A percentile compares a stretch with the other conserved stretches of the same genome.
Conservation (phyloP, 2,797 vertebrate genomes). For the Pipistrellus pipistrellus region DNA sequence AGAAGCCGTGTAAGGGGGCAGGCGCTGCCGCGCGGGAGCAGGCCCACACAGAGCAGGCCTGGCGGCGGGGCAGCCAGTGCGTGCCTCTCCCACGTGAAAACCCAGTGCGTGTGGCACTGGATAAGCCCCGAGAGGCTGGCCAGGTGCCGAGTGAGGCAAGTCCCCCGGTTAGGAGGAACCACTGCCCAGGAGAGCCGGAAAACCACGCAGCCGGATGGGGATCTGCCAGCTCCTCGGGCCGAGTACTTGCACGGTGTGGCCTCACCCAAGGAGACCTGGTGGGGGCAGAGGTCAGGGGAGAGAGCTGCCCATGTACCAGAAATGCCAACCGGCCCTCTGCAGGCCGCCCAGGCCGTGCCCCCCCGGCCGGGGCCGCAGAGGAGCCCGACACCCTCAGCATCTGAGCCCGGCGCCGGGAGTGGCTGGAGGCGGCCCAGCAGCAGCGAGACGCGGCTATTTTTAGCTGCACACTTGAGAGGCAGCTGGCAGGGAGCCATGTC, state of each 20-base stretch:
- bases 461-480: constrained; percentile 59
- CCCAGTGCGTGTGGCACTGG: fast-evolving
- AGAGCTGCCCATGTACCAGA: not conserved
- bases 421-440: constrained; percentile 2
- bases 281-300: not conserved
- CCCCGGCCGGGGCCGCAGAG: not conserved
- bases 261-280: fast-evolving
- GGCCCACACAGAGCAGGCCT: too few relatives aligned
- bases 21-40: fast-evolving
- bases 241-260: not conserved
- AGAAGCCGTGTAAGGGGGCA: fast-evolving
- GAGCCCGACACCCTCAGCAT: not conserved
- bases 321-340: not conserved
- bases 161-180: not conserved
- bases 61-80: too few relatives aligned
- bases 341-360: not conserved
- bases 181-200: too few relatives aligned
- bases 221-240: too few relatives aligned
- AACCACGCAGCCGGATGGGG: fast-evolving
- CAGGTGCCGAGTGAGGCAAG: too few relatives aligned
- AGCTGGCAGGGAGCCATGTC: constrained; percentile 68
- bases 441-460: constrained; percentile 64
- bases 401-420: not conserved
- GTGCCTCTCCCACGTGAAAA: fast-evolving
- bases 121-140: fast-evolving